Evolutionary conservation across 2,113 vertebrate genomes (phyloP).

Genomic region (Condylura cristata): DNA sequence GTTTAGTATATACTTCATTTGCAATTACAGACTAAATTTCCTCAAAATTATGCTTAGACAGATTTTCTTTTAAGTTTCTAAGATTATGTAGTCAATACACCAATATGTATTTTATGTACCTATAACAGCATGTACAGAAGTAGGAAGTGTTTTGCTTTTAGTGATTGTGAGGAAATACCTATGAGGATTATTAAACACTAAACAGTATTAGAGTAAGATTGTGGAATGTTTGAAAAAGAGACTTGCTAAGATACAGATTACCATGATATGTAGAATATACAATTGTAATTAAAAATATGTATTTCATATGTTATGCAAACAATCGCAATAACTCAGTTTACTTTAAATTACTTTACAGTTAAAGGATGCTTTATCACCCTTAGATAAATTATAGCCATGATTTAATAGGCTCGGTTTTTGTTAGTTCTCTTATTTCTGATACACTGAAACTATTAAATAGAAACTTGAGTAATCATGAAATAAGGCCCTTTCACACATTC

Average conservation of each 20-base stretch:
- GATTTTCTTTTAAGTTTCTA: slow-evolving; percentile 1
- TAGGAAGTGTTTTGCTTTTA: neutral
- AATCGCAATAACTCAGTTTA: neutral
- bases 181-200: slow-evolving; percentile 9
- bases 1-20: neutral
- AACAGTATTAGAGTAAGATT: neutral
- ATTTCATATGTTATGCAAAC: neutral
- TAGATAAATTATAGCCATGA: neutral
- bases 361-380: neutral
- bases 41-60: neutral
- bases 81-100: neutral
- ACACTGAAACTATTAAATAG: neutral
- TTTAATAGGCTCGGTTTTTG: neutral
- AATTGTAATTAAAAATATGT: no score
- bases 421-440: neutral
- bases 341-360: no score
- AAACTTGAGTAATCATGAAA: neutral
- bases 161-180: neutral
- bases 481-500: neutral
- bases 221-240: neutral
- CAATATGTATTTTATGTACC: neutral
- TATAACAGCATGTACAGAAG: neutral
- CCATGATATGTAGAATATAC: no score
- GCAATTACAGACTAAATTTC: neutral
- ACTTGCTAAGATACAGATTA: no score